These are phyloP conservation scores for Drosophila sechellia DNA, from an alignment of 1,140 invertebrate species.

Conservation along the genomic window DNA sequence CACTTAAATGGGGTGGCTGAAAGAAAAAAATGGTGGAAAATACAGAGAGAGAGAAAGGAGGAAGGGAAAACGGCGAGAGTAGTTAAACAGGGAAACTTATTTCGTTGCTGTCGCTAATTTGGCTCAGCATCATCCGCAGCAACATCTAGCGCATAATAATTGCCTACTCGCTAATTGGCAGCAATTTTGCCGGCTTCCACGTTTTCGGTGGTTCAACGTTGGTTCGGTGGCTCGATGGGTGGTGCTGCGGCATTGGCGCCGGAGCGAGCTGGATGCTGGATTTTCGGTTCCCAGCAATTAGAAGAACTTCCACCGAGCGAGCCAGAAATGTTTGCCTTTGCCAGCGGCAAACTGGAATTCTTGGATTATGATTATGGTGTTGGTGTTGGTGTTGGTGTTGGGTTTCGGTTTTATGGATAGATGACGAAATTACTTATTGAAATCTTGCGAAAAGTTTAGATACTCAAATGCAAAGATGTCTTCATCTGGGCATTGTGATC, in stretches of 20 bases:
- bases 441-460: too few relatives aligned
- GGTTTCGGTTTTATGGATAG: background rate
- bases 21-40: background rate
- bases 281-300: conserved; percentile 39
- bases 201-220: conserved; percentile 11
- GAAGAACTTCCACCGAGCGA: conserved; percentile 8
- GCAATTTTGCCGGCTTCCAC: conserved; percentile 34
- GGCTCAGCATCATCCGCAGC: conserved; percentile 37
- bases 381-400: background rate
- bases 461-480: too few relatives aligned
- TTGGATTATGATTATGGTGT: conserved; percentile 2
- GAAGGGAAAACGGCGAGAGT: background rate
- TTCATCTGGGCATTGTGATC: conserved; percentile 1
- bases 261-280: background rate
- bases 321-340: conserved; percentile 14
- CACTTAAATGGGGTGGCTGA: conserved; percentile 18
- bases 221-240: background rate
- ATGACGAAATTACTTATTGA: background rate
- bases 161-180: conserved; percentile 49
- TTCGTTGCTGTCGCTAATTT: conserved; percentile 48
- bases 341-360: conserved; percentile 5
- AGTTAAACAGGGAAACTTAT: conserved; percentile 33
- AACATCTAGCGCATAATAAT: conserved; percentile 48
- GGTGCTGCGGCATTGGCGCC: background rate
- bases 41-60: background rate